Percentiles rank a stretch among this genome's conserved stretches.
Conservation (phyloP, 2,797 vertebrate genomes). For the Sebastes hubbsi region DNA sequence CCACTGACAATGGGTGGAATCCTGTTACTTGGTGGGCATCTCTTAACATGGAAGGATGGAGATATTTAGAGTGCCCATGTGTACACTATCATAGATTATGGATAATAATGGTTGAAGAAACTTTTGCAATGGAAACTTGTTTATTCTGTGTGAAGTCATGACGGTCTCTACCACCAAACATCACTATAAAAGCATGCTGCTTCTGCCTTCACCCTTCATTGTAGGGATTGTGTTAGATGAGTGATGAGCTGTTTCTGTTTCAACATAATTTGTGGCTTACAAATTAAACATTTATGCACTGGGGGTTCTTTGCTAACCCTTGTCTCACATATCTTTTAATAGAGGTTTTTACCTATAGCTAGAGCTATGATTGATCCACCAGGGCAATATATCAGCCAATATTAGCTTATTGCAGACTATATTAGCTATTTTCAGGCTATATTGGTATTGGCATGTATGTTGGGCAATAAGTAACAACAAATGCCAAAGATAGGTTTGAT, state of each 20-base stretch:
- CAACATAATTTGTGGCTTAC: not conserved
- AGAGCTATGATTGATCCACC: not conserved
- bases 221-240: not conserved
- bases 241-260: not conserved
- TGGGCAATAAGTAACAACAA: not conserved
- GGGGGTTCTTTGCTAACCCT: not conserved
- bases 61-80: not conserved
- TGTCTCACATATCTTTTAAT: not conserved
- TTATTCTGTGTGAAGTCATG: not conserved
- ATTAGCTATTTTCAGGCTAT: not conserved
- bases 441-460: not conserved
- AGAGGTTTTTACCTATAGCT: not conserved
- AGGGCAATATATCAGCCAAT: not conserved
- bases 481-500: not conserved
- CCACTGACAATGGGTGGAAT: not conserved
- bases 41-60: not conserved
- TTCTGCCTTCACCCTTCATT: not conserved
- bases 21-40: not conserved
- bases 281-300: not conserved
- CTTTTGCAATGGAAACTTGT: not conserved
- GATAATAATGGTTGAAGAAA: no score
- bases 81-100: no score
- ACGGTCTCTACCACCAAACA: not conserved
- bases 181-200: not conserved
- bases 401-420: not conserved